A percentile compares a stretch with the other conserved stretches of the same genome.
Evolutionary conservation across 2,888 invertebrate genomes (phyloP).

Genomic region (Anticlea derivata): DNA sequence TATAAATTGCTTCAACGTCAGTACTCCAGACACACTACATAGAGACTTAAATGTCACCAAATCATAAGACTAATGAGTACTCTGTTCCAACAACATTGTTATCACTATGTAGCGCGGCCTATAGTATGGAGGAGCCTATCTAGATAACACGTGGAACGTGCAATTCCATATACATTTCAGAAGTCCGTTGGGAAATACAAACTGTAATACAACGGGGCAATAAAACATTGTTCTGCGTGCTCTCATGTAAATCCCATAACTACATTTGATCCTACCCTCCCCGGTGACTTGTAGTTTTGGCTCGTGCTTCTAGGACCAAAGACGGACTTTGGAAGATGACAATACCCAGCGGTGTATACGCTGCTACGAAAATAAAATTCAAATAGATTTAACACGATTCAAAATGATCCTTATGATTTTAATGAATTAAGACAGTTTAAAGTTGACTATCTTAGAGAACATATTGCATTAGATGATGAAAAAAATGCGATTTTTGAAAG

Average conservation of each 20-base stretch:
- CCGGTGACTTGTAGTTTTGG: conserved; percentile 57
- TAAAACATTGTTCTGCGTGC: conserved; percentile 73
- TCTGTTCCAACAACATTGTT: conserved; percentile 10
- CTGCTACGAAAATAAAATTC: too few relatives aligned
- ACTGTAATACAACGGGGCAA: conserved; percentile 62
- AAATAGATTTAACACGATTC: too few relatives aligned
- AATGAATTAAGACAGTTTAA: too few relatives aligned
- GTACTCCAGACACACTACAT: too few relatives aligned
- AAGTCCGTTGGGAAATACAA: conserved; percentile 70
- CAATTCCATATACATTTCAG: conserved; percentile 62
- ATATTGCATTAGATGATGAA: too few relatives aligned
- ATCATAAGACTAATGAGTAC: conserved; percentile 4
- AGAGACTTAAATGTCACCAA: too few relatives aligned
- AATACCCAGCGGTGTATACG: conserved; percentile 14
- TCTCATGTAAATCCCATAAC: conserved; percentile 72
- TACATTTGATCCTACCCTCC: conserved; percentile 58
- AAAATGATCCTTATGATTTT: too few relatives aligned
- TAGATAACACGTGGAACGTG: conserved; percentile 49
- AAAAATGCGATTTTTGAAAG: too few relatives aligned
- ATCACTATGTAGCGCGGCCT: conserved; percentile 24
- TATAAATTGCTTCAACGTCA: too few relatives aligned
- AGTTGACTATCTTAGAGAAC: too few relatives aligned
- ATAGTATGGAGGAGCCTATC: conserved; percentile 32
- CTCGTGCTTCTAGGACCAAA: conserved; percentile 22
- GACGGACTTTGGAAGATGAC: conserved; percentile 24